These are phyloP conservation scores for Porites divaricata DNA, from an alignment of 92 coral and sea anemone genomes.

Conservation along the genomic window DNA sequence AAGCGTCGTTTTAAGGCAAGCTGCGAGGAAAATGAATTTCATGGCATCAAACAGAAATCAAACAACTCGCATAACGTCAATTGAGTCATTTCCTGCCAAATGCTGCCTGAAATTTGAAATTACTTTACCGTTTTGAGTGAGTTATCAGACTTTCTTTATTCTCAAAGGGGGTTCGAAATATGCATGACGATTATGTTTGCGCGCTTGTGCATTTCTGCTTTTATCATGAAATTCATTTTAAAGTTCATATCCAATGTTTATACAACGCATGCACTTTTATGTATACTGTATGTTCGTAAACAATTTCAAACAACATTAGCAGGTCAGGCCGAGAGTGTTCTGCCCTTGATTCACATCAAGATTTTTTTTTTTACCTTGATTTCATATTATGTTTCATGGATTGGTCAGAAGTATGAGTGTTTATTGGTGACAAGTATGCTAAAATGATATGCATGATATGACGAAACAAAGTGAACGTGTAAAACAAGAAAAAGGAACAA, in stretches of 20 bases:
- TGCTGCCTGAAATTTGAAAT: slow-evolving; percentile 10
- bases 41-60: slow-evolving; percentile 39
- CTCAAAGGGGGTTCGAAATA: background rate
- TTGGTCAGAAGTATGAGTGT: too few relatives aligned
- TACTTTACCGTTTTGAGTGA: background rate
- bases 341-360: too few relatives aligned
- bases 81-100: slow-evolving; percentile 14
- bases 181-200: background rate
- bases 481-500: too few relatives aligned
- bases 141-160: too few relatives aligned
- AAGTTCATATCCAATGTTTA: background rate
- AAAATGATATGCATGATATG: too few relatives aligned
- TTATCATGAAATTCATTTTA: slow-evolving; percentile 17
- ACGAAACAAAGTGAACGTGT: too few relatives aligned
- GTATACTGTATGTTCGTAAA: background rate
- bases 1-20: slow-evolving; percentile 44
- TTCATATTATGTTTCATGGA: too few relatives aligned
- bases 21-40: slow-evolving; percentile 49
- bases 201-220: slow-evolving; percentile 1
- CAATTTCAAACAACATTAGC: slow-evolving; percentile 40
- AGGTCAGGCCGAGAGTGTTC: background rate
- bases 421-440: too few relatives aligned
- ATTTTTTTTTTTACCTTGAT: background rate
- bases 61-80: slow-evolving; percentile 17
- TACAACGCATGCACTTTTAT: too few relatives aligned